These are phyloP conservation scores for Crossaster papposus DNA, from an alignment of 53 echinoderm and acorn worm genomes.

Conservation along the genomic window DNA sequence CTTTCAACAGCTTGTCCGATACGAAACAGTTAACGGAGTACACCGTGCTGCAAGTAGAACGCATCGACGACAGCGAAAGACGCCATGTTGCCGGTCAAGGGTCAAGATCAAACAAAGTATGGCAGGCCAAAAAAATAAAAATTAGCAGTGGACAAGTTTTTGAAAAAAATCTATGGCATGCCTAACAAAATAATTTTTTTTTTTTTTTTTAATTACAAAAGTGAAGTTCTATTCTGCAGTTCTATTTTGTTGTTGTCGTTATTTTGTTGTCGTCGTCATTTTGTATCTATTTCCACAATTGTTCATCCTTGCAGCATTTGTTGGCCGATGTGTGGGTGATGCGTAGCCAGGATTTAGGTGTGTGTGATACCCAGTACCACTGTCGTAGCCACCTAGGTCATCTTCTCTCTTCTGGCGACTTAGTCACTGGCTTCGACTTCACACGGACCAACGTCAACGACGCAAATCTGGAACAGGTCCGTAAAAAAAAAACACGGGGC, in stretches of 20 bases:
- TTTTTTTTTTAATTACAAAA: background rate
- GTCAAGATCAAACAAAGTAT: slow-evolving; percentile 82
- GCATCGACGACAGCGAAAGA: slow-evolving; percentile 68
- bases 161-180: background rate
- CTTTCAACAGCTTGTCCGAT: slow-evolving; percentile 74
- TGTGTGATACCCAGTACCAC: slow-evolving; percentile 90
- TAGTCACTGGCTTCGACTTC: slow-evolving; percentile 82
- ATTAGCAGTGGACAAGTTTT: background rate
- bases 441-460: slow-evolving; percentile 86
- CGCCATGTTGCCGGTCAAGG: slow-evolving; percentile 81
- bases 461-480: slow-evolving; percentile 76
- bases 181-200: background rate
- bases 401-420: slow-evolving; percentile 81
- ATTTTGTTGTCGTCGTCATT: background rate
- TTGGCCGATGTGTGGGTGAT: slow-evolving; percentile 95
- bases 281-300: too few species aligned
- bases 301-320: slow-evolving; percentile 67
- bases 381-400: slow-evolving; percentile 93
- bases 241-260: too few species aligned
- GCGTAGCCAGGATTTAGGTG: slow-evolving; percentile 82
- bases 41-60: slow-evolving; percentile 88
- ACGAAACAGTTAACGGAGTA: slow-evolving; percentile 88
- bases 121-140: background rate
- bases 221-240: too few species aligned
- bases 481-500: background rate